A percentile compares a stretch with the other conserved stretches of the same genome.
Conservation (phyloP, 2,797 vertebrate species). For the Cyprinella venusta region DNA sequence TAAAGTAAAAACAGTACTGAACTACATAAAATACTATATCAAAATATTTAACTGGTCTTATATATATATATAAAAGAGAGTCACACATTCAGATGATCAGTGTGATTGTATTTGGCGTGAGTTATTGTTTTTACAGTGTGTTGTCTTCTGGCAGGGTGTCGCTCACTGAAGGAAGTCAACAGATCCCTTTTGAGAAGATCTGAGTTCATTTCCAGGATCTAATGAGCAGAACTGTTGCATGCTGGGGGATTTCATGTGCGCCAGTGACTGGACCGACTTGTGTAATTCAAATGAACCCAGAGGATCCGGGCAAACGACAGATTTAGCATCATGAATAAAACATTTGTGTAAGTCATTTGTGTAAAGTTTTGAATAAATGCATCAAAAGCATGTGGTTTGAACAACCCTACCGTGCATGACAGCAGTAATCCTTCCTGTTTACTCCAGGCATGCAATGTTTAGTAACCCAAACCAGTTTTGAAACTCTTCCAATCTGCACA, state of each 20-base stretch:
- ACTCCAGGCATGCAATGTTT: slow-evolving; percentile 7
- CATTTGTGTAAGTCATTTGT: slow-evolving; percentile 18
- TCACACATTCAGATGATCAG: background rate
- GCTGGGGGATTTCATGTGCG: slow-evolving; percentile 12
- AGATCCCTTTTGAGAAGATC: slow-evolving; percentile 68
- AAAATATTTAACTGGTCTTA: too few relatives aligned
- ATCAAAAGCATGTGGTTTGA: slow-evolving; percentile 30
- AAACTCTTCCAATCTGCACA: slow-evolving; percentile 12
- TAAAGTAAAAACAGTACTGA: background rate
- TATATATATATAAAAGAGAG: too few relatives aligned
- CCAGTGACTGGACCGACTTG: slow-evolving; percentile 3
- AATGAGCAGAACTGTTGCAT: slow-evolving; percentile 46
- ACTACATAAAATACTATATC: too few relatives aligned
- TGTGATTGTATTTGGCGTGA: background rate
- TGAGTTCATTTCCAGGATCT: slow-evolving; percentile 71
- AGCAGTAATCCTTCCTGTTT: slow-evolving; percentile 33
- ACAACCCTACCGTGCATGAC: background rate
- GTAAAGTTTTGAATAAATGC: slow-evolving; percentile 27
- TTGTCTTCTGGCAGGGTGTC: slow-evolving; percentile 68
- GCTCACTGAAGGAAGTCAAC: slow-evolving; percentile 71
- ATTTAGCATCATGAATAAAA: slow-evolving; percentile 34
- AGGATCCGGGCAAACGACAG: slow-evolving; percentile 9
- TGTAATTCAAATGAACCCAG: slow-evolving; percentile 21
- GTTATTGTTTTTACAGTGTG: slow-evolving; percentile 8
- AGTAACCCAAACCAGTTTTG: slow-evolving; percentile 11